A percentile compares a stretch with the other conserved stretches of the same genome.
phyloP scores from a whole-genome alignment of 1,140 invertebrate genomes.

The Trichonephila clavata region DNA sequence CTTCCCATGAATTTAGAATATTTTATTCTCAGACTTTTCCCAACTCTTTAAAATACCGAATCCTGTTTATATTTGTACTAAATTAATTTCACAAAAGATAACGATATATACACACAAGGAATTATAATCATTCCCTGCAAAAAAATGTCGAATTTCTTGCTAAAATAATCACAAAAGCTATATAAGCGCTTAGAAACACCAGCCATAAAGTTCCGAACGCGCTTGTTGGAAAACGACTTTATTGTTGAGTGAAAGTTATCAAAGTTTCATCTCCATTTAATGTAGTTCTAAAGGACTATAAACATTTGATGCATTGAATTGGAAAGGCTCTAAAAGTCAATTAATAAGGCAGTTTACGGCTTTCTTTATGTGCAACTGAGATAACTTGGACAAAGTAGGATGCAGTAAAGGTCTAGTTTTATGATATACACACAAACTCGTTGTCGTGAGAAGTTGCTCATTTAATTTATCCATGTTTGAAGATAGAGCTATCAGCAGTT shows the following conservation, averaged over 20 bases:
- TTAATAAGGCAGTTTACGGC: conserved; percentile 30
- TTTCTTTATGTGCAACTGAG: not conserved
- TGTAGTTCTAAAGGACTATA: not conserved
- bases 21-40: too few species aligned
- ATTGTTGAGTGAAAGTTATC: conserved; percentile 3
- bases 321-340: conserved; percentile 20
- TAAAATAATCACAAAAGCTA: too few species aligned
- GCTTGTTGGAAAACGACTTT: not conserved
- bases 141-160: too few species aligned
- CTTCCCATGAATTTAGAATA: too few species aligned
- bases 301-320: conserved; percentile 10
- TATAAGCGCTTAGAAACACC: not conserved
- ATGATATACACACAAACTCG: not conserved
- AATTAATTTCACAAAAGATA: too few species aligned
- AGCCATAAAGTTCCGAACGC: not conserved
- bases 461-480: not conserved
- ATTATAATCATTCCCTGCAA: too few species aligned
- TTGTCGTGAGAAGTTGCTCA: not conserved
- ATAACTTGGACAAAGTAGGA: not conserved
- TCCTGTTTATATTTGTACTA: too few species aligned
- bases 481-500: not conserved
- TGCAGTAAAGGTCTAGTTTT: not conserved
- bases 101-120: too few species aligned
- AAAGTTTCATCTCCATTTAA: not conserved
- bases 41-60: too few species aligned